Evolutionary conservation across 2,797 vertebrate species (phyloP), one percentile per base, ranked within the genome.

Genomic region (Siniperca obscura): DNA sequence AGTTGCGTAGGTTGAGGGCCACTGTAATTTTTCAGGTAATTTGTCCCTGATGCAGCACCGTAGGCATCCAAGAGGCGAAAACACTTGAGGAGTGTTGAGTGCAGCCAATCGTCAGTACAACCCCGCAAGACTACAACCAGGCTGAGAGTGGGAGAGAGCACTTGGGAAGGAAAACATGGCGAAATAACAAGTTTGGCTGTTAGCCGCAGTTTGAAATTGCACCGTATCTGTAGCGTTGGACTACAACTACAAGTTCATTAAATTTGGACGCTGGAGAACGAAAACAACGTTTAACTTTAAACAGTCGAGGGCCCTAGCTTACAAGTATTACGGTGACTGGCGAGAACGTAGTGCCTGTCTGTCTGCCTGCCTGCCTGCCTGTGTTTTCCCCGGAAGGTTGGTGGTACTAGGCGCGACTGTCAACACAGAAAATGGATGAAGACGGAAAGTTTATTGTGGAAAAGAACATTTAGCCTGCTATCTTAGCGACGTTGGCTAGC

Each of bases 21-120:
- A 64, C 61, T 50, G 70, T 81, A 19, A 61, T 55, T 21, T 30
- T 52, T 14, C 64, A 74, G 76, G 87, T 93, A 83, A 87, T 95
- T 94, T 96, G 95, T 95, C 95, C 95, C 93, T 90, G 86, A 27
- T 86, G 91, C 55, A 81, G 76, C 90, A 61, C 96, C 95, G 95
- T 96, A 96, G 92, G 62, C 46, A 16, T 70, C 53, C 79, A 62
- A 68, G 62, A 87, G 82, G 70, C 82, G 84, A 84, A 90, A 90
- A 92, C 93, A 92, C 91, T 93, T 90, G 90, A 91, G 87, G 91
- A 91, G 90, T 85, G 90, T 59, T 66, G 48, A 2, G 85, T 76
- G 83, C 89, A 91, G 85, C 92, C 89, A 90, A 91, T 93, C 90
- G 85, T 73, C 89, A 77, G 76, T 53, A 70, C 85, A 77, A 83